phyloP scores from a whole-genome alignment of 2,797 vertebrate species.

The Hippopotamyrus pictus region DNA sequence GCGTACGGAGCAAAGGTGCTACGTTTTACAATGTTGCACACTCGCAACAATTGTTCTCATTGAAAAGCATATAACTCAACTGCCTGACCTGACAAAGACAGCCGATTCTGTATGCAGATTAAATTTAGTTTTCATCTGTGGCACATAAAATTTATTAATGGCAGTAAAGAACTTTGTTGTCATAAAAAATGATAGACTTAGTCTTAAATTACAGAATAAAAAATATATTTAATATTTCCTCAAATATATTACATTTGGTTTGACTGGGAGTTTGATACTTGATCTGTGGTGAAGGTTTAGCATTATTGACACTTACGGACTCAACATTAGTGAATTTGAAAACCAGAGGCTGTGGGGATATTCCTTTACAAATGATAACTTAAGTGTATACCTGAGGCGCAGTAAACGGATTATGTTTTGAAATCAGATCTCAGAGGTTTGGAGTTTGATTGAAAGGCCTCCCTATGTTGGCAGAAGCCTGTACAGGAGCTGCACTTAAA shows the following conservation, averaged over 20 bases:
- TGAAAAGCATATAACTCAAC: not conserved
- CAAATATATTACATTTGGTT: not conserved
- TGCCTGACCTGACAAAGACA: not conserved
- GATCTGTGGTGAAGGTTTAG: not conserved
- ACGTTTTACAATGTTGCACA: not conserved
- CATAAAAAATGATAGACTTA: not conserved
- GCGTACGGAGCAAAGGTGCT: not conserved
- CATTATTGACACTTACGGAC: not conserved
- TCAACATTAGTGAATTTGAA: not conserved
- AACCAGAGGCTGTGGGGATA: not conserved
- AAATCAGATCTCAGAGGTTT: not conserved
- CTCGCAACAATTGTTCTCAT: not conserved
- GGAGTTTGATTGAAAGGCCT: not conserved
- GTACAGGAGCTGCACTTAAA: not conserved
- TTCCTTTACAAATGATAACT: not conserved
- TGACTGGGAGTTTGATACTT: not conserved
- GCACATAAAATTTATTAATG: not conserved
- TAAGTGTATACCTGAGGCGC: not conserved
- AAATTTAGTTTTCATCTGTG: not conserved
- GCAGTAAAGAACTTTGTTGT: not conserved
- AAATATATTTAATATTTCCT: not conserved
- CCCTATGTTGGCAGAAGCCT: not conserved
- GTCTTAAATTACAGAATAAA: not conserved
- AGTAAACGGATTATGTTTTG: not conserved
- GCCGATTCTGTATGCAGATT: not conserved